Percentiles rank a stretch among this genome's conserved stretches.
These are phyloP conservation scores for Phasia obesa DNA, from an alignment of 2,888 invertebrate species.

Conservation along the genomic window DNA sequence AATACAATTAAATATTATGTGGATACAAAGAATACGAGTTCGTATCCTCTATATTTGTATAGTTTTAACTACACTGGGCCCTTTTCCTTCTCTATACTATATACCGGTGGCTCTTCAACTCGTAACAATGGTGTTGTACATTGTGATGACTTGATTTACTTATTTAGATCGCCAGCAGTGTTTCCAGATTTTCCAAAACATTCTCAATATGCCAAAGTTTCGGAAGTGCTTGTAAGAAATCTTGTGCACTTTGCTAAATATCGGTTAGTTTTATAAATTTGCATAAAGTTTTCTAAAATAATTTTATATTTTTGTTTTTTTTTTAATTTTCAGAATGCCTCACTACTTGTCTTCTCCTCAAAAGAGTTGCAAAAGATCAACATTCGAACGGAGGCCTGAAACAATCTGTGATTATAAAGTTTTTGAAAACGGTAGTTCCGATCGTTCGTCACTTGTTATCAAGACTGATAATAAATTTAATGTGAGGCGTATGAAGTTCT, in stretches of 20 bases:
- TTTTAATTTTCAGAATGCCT: neutral
- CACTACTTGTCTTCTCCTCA: neutral
- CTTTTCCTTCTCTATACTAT: no score
- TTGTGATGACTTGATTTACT: no score
- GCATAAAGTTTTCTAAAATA: neutral
- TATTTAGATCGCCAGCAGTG: no score
- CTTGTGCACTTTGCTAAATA: conserved; percentile 83
- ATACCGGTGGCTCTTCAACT: no score
- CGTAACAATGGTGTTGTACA: no score
- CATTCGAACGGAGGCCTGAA: conserved; percentile 46
- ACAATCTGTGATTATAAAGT: conserved; percentile 79
- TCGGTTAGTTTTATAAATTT: conserved; percentile 79
- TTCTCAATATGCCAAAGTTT: conserved; percentile 80
- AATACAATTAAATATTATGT: no score
- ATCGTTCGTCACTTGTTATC: conserved; percentile 64
- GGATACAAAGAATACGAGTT: no score
- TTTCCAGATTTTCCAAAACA: conserved; percentile 79
- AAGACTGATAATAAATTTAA: conserved; percentile 71
- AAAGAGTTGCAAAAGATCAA: conserved; percentile 66
- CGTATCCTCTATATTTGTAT: no score
- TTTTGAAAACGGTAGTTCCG: conserved; percentile 73
- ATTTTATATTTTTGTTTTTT: neutral
- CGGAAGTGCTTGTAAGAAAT: conserved; percentile 80
- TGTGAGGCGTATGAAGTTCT: conserved; percentile 76
- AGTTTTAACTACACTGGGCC: no score